Conservation (phyloP, 2,888 invertebrate genomes). For the Lithophane leautieri region DNA sequence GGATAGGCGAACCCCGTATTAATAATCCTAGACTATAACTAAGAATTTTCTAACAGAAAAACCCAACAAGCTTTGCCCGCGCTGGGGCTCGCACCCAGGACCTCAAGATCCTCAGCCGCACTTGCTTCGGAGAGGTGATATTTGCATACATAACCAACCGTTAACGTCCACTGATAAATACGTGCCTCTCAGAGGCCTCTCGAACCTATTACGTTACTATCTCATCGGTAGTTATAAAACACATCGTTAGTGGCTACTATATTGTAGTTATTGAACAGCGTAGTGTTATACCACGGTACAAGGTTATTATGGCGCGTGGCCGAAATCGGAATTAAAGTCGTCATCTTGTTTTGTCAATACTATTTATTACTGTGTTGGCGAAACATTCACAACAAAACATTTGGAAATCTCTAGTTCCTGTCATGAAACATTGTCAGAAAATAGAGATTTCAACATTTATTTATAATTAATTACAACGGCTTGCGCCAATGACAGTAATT, state of each 20-base stretch:
- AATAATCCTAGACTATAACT: slow-evolving; percentile 45
- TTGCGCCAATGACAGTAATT: too few relatives aligned
- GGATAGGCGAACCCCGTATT: slow-evolving; percentile 4
- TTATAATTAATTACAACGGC: too few relatives aligned
- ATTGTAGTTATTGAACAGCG: neutral
- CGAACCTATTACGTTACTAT: neutral
- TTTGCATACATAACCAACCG: slow-evolving; percentile 39
- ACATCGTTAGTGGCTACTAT: neutral
- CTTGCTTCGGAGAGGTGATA: slow-evolving; percentile 61
- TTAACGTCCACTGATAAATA: slow-evolving; percentile 1
- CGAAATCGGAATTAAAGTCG: too few relatives aligned
- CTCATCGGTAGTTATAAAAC: neutral
- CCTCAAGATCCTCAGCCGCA: slow-evolving; percentile 57
- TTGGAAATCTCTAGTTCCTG: too few relatives aligned
- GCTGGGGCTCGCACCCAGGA: slow-evolving; percentile 55
- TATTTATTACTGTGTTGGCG: too few relatives aligned
- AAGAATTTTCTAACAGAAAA: slow-evolving; percentile 63
- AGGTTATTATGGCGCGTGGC: too few relatives aligned
- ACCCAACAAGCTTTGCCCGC: slow-evolving; percentile 56
- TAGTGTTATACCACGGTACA: neutral
- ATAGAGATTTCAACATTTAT: too few relatives aligned
- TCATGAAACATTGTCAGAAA: too few relatives aligned
- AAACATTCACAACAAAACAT: too few relatives aligned
- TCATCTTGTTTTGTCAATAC: too few relatives aligned
- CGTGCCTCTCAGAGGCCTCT: neutral